Percentiles rank a stretch among this genome's conserved stretches.
Evolutionary conservation across 2,888 invertebrate genomes (phyloP).

Genomic region (Troglohyphantes excavatus): DNA sequence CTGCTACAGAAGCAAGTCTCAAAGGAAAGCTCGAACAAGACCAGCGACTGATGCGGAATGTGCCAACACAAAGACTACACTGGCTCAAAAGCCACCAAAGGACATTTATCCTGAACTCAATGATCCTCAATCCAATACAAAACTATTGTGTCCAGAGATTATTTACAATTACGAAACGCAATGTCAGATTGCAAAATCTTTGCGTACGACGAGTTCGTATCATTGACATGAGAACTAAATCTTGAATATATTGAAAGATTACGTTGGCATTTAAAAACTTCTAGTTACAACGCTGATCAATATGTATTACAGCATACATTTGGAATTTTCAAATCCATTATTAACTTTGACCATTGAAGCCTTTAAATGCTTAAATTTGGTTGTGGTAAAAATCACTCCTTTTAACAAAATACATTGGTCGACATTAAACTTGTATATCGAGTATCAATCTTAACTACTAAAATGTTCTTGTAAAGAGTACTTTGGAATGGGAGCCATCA

Average conservation of each 20-base stretch:
- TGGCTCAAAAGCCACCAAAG: neutral
- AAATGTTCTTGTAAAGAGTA: no score
- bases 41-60: neutral
- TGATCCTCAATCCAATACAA: slow-evolving; percentile 35
- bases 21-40: neutral
- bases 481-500: no score
- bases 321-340: no score
- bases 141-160: slow-evolving; percentile 5
- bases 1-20: slow-evolving; percentile 32
- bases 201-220: neutral
- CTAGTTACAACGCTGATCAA: no score
- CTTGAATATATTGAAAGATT: neutral
- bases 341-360: no score
- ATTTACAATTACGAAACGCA: slow-evolving; percentile 27
- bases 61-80: neutral
- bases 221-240: neutral
- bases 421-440: no score
- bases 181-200: slow-evolving; percentile 36
- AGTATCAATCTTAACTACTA: no score
- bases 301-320: no score
- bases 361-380: no score
- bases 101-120: slow-evolving; percentile 14
- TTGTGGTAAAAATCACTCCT: no score
- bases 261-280: neutral
- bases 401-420: no score